Base-by-base conservation (phyloP, 2,113 vertebrate genomes). In the Nymphicus hollandicus region DNA sequence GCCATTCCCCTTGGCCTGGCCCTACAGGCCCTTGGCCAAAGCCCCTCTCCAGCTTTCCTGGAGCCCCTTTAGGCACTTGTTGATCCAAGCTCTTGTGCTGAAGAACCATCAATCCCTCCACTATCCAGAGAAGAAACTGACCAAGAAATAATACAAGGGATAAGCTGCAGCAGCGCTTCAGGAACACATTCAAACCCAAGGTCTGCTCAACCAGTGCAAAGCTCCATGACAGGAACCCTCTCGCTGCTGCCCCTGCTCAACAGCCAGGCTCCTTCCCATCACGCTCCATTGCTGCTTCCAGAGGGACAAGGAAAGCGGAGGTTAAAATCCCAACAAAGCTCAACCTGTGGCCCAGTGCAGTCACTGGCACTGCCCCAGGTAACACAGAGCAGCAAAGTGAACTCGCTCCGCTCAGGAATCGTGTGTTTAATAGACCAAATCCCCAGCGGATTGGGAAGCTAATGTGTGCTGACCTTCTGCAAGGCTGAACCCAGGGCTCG, bases 281-380 rank as follows among this genome's bases (percentile, higher is more conserved):
- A 1, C 7, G 2, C 37, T 4, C 13, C 31, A 0, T 0, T 4
- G 19, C 70, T 17, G 37, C 66, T 47, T 8, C 58, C 56, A 3
- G n/a, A n/a, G 15, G 27, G 6, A 37, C 53, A 5, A 17, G 11
- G 24, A 9, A 24, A 41, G 11, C 2, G 10, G 47, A 19, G 16
- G 24, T 16, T 16, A 19, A 19, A n/a, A 49, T 3, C 3, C 15
- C 55, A 31, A 35, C 20, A 37, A 37, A 15, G 27, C 35, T 28
- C 69, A 8, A 10, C 1, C 27, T 39, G 1, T 2, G 1, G 37
- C 16, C 2, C 47, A 41, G 22, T 2, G 10, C 7, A 2, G 37
- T 8, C 52, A 19, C 44, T 1, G 15, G 70, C 52, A 6, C 4
- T 4, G 23, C 3, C 16, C 15, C 27, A 15, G 27, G 33, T 58